Conservation (phyloP, 2,113 vertebrate species). For the Thamnaconus septentrionalis region DNA sequence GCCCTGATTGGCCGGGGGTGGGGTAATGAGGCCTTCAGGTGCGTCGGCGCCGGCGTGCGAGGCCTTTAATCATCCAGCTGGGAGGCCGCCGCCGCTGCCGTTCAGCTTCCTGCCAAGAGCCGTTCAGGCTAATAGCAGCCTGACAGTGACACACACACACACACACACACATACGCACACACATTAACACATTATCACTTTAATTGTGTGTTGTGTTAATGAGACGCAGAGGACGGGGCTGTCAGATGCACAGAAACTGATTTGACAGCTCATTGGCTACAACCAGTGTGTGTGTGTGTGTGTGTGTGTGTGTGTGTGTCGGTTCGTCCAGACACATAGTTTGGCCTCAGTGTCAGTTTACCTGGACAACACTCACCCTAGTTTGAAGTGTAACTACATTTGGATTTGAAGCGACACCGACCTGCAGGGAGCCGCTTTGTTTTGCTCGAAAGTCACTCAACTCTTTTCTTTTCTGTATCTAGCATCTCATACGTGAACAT, state of each 20-base stretch:
- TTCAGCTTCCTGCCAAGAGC: slow-evolving; percentile 58
- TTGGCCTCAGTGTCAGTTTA: not conserved
- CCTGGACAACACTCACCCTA: too few relatives aligned
- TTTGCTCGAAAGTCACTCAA: too few relatives aligned
- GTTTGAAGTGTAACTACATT: too few relatives aligned
- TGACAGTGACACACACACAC: slow-evolving; percentile 54
- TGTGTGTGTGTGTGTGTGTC: slow-evolving; percentile 1
- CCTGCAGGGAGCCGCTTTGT: too few relatives aligned
- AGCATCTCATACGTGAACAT: too few relatives aligned
- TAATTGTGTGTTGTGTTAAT: slow-evolving; percentile 72
- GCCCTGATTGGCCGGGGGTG: too few relatives aligned
- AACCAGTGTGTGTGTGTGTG: not conserved
- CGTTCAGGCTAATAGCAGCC: slow-evolving; percentile 61
- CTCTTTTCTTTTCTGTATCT: too few relatives aligned
- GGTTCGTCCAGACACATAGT: not conserved
- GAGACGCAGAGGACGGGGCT: slow-evolving; percentile 38
- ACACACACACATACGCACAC: slow-evolving; percentile 45
- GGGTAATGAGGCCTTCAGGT: slow-evolving; percentile 18
- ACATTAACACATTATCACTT: slow-evolving; percentile 21
- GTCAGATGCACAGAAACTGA: not conserved
- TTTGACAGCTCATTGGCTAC: too few relatives aligned
- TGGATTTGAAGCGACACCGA: too few relatives aligned
- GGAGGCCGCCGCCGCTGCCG: slow-evolving; percentile 39
- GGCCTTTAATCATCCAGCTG: slow-evolving; percentile 59
- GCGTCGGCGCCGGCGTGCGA: slow-evolving; percentile 12